phyloP scores from a whole-genome alignment of 2,113 vertebrate species.

The Gymnocephalus cernua region DNA sequence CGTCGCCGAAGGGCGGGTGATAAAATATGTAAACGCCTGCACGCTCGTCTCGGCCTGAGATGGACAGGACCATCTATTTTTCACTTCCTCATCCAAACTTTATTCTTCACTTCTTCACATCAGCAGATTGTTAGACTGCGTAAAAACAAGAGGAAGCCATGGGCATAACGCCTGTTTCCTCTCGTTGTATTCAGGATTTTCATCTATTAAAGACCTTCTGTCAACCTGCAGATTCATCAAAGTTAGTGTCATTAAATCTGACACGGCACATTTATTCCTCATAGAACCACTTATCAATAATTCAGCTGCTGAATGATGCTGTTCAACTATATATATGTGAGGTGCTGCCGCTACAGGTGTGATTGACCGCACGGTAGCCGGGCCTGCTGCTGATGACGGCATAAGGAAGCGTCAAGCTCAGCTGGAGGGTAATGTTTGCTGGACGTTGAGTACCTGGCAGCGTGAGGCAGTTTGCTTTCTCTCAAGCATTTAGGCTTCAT shows the following conservation, averaged over 20 bases:
- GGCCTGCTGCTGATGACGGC: no score
- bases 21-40: slow-evolving; percentile 78
- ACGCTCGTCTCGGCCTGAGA: slow-evolving; percentile 38
- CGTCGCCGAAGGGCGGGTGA: slow-evolving; percentile 70
- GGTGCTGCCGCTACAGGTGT: no score
- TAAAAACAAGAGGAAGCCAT: neutral
- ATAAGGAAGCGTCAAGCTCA: no score
- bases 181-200: no score
- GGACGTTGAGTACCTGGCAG: no score
- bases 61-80: slow-evolving; percentile 61
- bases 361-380: no score
- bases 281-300: slow-evolving; percentile 38
- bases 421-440: no score
- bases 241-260: slow-evolving; percentile 22
- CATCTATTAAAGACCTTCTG: neutral
- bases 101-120: neutral
- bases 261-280: slow-evolving; percentile 39
- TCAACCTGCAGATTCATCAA: slow-evolving; percentile 25
- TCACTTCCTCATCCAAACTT: slow-evolving; percentile 10
- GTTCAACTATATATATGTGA: slow-evolving; percentile 42
- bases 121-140: no score
- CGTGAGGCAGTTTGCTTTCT: no score
- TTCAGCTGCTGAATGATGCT: slow-evolving; percentile 28
- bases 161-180: neutral
- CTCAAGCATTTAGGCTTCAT: no score